A percentile compares a stretch with the other conserved stretches of the same genome.
Conservation (phyloP, 2,113 vertebrate species). For the Stercorarius parasiticus region DNA sequence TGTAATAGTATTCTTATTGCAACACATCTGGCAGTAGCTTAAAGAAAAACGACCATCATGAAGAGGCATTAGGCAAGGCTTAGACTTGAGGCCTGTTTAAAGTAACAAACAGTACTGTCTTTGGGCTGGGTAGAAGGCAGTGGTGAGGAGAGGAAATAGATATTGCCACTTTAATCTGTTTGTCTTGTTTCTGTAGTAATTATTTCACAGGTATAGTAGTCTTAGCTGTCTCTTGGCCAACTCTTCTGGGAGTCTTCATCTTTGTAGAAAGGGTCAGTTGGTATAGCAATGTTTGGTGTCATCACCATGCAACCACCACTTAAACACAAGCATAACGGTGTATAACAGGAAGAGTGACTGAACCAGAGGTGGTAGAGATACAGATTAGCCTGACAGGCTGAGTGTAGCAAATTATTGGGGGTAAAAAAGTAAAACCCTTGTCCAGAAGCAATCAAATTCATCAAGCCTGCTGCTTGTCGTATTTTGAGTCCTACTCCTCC, state of each 20-base stretch:
- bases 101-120: neutral
- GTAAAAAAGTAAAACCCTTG: neutral
- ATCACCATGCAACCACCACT: neutral
- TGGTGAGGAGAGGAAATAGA: neutral
- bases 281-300: neutral
- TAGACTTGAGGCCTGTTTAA: neutral
- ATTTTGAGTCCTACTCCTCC: neutral
- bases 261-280: neutral
- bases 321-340: neutral
- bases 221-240: neutral
- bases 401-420: neutral
- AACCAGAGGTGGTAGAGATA: neutral
- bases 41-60: neutral
- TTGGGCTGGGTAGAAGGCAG: neutral
- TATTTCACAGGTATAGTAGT: neutral
- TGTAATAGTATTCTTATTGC: neutral
- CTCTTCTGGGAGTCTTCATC: neutral
- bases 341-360: neutral
- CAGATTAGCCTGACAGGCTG: neutral
- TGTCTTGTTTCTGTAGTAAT: neutral
- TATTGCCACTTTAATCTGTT: neutral
- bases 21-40: neutral
- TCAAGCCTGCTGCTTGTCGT: neutral
- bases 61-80: neutral
- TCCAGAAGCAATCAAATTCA: neutral